Conservation (phyloP, 2,113 vertebrate species). For the Callipepla californica region DNA sequence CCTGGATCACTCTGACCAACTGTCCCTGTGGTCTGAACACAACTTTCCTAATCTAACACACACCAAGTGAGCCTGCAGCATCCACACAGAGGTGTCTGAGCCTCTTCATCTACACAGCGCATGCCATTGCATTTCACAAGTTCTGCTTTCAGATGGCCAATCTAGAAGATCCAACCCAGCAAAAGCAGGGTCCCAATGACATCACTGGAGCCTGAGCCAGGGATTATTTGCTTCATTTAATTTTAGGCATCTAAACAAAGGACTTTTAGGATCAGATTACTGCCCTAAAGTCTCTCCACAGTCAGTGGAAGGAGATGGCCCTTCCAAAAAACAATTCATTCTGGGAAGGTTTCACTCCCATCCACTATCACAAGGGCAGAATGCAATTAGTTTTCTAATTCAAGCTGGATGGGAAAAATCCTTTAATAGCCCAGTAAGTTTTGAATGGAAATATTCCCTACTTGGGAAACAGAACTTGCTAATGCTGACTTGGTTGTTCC, state of each 20-base stretch:
- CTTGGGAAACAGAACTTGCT: conserved; percentile 51
- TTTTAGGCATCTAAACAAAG: conserved; percentile 53
- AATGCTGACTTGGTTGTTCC: conserved; percentile 17
- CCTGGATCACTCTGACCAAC: neutral
- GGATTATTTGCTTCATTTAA: conserved; percentile 29
- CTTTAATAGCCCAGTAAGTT: conserved; percentile 52
- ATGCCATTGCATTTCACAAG: neutral
- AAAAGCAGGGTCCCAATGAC: neutral
- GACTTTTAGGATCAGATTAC: conserved; percentile 57
- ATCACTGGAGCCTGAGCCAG: neutral
- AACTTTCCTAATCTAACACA: neutral
- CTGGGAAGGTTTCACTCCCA: conserved; percentile 50
- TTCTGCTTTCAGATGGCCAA: neutral
- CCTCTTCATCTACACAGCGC: neutral
- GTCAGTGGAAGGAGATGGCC: conserved; percentile 35
- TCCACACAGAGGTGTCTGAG: neutral
- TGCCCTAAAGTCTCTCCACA: conserved; percentile 31
- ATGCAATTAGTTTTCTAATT: conserved; percentile 62
- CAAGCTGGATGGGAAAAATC: conserved; percentile 64
- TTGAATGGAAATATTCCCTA: conserved; percentile 58
- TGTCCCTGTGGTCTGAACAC: neutral
- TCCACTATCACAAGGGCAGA: neutral
- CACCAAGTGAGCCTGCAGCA: neutral
- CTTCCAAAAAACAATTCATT: conserved; percentile 66
- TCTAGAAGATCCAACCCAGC: neutral